A percentile compares a stretch with the other conserved stretches of the same genome.
phyloP scores from a whole-genome alignment of 2,888 invertebrate species.

The Hypena proboscidalis region DNA sequence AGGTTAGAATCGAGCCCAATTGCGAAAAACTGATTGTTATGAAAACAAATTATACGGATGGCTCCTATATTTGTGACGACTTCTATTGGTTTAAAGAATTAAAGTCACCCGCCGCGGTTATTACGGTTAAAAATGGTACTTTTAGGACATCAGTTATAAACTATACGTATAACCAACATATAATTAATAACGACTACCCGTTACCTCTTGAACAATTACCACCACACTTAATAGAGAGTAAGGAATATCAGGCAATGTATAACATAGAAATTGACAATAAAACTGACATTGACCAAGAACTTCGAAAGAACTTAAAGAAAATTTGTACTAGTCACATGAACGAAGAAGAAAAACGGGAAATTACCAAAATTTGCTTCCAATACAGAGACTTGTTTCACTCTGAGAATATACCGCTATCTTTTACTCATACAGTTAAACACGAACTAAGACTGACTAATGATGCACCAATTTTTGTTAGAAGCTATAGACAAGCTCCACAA shows the following conservation, averaged over 20 bases:
- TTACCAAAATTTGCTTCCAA: too few species aligned
- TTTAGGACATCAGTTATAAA: conserved; percentile 5
- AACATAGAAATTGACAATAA: not conserved
- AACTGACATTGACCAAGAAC: not conserved
- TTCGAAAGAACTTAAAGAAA: not conserved
- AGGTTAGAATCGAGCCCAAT: not conserved
- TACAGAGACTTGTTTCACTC: too few species aligned
- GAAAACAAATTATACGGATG: conserved; percentile 4
- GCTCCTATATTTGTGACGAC: conserved; percentile 1
- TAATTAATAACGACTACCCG: not conserved
- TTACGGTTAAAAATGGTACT: conserved; percentile 1
- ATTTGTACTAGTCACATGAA: too few species aligned
- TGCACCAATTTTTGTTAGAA: too few species aligned
- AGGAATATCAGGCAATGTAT: too few species aligned
- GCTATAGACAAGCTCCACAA: too few species aligned
- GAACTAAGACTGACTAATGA: too few species aligned
- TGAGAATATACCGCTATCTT: too few species aligned
- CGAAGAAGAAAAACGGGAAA: too few species aligned
- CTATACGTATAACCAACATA: conserved; percentile 1
- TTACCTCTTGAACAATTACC: not conserved
- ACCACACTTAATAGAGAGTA: not conserved
- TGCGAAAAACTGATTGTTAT: not conserved
- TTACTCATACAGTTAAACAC: too few species aligned
- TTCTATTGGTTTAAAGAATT: conserved; percentile 1
- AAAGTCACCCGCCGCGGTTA: not conserved